Evolutionary conservation across 2,113 vertebrate genomes (phyloP).

Genomic region (Cyanocitta stelleri): DNA sequence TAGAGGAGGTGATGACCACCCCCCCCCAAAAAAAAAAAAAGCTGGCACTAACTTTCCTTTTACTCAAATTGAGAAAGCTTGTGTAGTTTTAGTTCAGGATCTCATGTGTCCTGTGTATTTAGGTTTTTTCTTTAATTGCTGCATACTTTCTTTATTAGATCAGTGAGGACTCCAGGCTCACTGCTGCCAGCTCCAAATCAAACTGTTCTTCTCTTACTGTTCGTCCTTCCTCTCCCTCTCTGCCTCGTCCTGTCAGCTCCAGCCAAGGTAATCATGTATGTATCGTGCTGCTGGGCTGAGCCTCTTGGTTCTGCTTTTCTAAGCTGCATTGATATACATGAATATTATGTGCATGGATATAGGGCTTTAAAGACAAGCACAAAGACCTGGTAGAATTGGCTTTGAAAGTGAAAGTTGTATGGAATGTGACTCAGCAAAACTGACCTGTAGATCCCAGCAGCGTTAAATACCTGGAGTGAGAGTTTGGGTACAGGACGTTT

Average conservation of each 20-base stretch:
- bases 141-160: constrained; percentile 82
- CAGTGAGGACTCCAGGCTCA: constrained; percentile 84
- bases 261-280: constrained; percentile 96
- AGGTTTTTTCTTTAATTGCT: constrained; percentile 47
- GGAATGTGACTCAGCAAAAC: background rate
- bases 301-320: constrained; percentile 64
- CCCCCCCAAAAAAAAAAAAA: background rate
- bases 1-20: background rate
- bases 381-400: background rate
- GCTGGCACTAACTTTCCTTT: background rate
- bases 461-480: background rate
- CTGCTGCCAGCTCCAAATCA: constrained; percentile 73
- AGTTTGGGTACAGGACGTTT: background rate
- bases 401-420: background rate
- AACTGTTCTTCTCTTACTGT: constrained; percentile 72
- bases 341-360: constrained; percentile 7
- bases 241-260: constrained; percentile 86
- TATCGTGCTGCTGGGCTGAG: constrained; percentile 77
- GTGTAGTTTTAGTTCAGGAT: background rate
- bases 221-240: constrained; percentile 77
- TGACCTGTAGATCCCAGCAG: background rate
- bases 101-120: background rate
- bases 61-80: background rate
- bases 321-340: constrained; percentile 68
- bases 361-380: background rate